Evolutionary conservation across 2,797 vertebrate species (phyloP), one percentile per base, ranked within the genome.

Genomic region (Pseudochaenichthys georgianus): DNA sequence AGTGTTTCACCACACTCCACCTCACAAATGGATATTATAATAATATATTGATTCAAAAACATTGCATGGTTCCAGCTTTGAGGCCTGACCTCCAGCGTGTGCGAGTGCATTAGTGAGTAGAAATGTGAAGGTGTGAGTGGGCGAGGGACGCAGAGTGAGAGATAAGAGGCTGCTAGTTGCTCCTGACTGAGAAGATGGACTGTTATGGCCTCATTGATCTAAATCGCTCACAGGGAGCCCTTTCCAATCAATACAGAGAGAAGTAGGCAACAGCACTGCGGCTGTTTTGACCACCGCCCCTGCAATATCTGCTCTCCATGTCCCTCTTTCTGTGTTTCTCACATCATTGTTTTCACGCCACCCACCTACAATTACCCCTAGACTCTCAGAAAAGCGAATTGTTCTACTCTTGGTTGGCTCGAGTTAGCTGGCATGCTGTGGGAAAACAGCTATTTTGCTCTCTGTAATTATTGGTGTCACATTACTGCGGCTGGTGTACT

Each of bases 131-230:
- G 64, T 69, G 57, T 77, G 77, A 46, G 78, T 43, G 74, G 12
- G 59, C 41, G 72, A 52, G 69, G 59, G 74, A 80, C 34, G 4
- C 48, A 58, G 63, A 75, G 65, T 59, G 60, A 71, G 80, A 78
- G 82, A 87, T 86, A 84, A 82, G 85, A 86, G 82, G 77, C 72
- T 21, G 41, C 77, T 63, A 53, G 80, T 77, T 86, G 74, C 75
- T 84, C 82, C 89, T 86, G 86, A 82, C 87, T 82, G 82, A 83
- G 83, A 88, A 90, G 88, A 89, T 88, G 75, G 86, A 87, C 87
- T 78, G 85, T 83, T 88, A 85, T 63, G 79, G 88, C 76, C 86
- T 88, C 85, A 91, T 93, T 89, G 88, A 93, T 91, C 81, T 70
- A 57, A 79, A 81, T 81, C 87, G 86, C 89, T 88, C 80, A 63